Evolutionary conservation across 2,113 vertebrate species (phyloP).

Genomic region (Xenus cinereus): DNA sequence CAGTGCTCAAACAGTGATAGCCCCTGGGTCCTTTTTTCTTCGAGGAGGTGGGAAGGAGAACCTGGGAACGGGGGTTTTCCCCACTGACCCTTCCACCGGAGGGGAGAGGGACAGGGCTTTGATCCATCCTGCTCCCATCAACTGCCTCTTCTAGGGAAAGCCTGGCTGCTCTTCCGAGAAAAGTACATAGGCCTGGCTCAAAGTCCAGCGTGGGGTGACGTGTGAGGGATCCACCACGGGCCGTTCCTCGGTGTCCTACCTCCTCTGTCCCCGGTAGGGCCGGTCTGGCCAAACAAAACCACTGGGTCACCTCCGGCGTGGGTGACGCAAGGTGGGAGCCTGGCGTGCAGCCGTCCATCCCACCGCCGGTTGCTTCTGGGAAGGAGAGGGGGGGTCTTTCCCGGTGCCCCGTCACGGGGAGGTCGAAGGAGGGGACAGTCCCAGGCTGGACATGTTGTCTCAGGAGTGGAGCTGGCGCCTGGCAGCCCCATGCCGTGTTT

Average conservation of each 20-base stretch:
- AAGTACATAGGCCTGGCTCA: background rate
- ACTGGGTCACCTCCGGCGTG: rapidly evolving
- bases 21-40: background rate
- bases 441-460: background rate
- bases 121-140: rapidly evolving
- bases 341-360: background rate
- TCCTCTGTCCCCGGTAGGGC: rapidly evolving
- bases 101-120: background rate
- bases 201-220: background rate
- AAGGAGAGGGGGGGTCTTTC: background rate
- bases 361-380: background rate
- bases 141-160: background rate
- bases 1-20: rapidly evolving
- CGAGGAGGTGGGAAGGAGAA: background rate
- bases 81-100: rapidly evolving
- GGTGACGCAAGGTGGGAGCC: background rate
- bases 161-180: background rate
- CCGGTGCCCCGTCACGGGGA: rapidly evolving
- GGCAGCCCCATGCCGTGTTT: rapidly evolving
- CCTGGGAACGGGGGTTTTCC: background rate
- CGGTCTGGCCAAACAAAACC: background rate
- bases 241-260: background rate
- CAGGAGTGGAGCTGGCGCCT: background rate
- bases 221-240: background rate
- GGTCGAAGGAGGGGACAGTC: background rate